Evolutionary conservation across 2,113 vertebrate genomes (phyloP).

Genomic region (Paramormyrops kingsleyae): DNA sequence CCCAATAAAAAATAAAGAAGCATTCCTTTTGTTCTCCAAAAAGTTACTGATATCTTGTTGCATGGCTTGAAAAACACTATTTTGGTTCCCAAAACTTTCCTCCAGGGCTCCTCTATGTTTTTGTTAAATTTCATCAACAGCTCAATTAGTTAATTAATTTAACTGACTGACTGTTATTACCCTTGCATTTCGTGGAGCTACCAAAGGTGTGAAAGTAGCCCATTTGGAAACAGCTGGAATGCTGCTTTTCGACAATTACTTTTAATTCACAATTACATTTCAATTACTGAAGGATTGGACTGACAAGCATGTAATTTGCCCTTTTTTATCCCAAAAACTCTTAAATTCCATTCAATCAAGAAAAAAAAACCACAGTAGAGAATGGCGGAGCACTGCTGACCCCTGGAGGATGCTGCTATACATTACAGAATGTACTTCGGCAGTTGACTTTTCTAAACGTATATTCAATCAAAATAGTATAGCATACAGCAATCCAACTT

Average conservation of each 20-base stretch:
- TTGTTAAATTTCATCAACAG: neutral
- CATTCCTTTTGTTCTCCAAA: neutral
- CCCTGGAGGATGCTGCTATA: slow-evolving; percentile 18
- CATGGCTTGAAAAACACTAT: neutral
- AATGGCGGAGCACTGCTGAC: slow-evolving; percentile 20
- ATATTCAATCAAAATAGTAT: neutral
- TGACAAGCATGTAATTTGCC: neutral
- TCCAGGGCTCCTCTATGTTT: neutral
- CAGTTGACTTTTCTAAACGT: neutral
- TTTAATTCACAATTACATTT: neutral
- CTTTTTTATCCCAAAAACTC: neutral
- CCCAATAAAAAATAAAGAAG: neutral
- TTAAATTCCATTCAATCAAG: slow-evolving; percentile 25
- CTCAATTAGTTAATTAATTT: neutral
- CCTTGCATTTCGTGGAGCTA: neutral
- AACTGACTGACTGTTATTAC: neutral
- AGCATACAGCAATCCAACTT: neutral
- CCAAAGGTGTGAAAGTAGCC: neutral
- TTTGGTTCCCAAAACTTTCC: neutral
- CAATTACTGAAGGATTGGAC: neutral
- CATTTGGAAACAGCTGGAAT: neutral
- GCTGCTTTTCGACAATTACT: neutral
- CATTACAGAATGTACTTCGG: neutral
- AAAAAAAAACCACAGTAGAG: neutral
- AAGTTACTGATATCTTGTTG: neutral